Evolutionary conservation across 2,888 invertebrate genomes (phyloP), one percentile per base, ranked within the genome.

Genomic region (Margaritifera margaritifera): DNA sequence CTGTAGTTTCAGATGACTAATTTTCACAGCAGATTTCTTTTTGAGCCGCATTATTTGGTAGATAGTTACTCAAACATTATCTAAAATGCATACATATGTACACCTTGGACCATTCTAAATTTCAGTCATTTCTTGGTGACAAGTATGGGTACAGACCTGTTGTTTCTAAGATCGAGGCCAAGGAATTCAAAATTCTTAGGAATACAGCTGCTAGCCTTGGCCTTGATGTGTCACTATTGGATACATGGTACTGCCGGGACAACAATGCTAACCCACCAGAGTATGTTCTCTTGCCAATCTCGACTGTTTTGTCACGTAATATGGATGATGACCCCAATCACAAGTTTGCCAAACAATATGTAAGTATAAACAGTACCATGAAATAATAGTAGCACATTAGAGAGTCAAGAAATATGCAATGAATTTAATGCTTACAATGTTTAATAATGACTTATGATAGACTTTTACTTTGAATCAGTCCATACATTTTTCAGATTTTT

Each of bases 221-320:
- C 0, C 68, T 80, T 58, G 84, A 84, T 52, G 78, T 82, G 20
- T 72, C 66, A 4, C 64, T 84, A 19, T 73, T 89, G 61, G 79
- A 83, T 31, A 78, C 74, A 57, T 89, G 88, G 87, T 89, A 82
- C 69, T 62, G 71, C 27, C 75, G 84, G 53, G 88, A 89, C 71
- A 80, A 82, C 18, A 89, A 89, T 68, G 72, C 78, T 65, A 80
- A 82, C 59, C 88, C 88, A 27, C 74, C 83, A 25, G 79, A 82
- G 18, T 89, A 86, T 68, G 73, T 71, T 5, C 81, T 89, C n/a
- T 81, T 81, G 70, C 83, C 87, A 56, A 92, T 92, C 71, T 91
- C 91, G 66, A 73, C 78, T 27, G 68, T 80, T 31, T 79, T 82
- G n/a, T 82, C 80, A 24, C 69, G 80, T 52, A 85, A 80, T 64